Conservation (phyloP, 2,888 invertebrate species). For the Hydroisotoma schaefferi region DNA sequence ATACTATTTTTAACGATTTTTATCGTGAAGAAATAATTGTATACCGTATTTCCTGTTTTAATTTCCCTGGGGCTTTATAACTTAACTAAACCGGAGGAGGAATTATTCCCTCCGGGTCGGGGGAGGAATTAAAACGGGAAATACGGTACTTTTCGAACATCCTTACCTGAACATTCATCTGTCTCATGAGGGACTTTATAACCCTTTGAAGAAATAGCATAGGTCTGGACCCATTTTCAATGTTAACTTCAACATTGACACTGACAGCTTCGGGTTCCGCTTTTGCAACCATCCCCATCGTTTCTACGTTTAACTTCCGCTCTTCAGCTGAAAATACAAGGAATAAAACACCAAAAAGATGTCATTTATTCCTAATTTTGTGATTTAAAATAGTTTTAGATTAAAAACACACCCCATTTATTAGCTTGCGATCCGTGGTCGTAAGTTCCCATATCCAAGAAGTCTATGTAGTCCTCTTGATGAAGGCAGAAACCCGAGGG, state of each 20-base stretch:
- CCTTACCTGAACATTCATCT: conserved; percentile 45
- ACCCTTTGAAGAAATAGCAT: conserved; percentile 41
- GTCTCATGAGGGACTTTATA: conserved; percentile 40
- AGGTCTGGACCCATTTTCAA: conserved; percentile 11
- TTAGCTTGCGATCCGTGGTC: conserved; percentile 39
- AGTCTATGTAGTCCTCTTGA: conserved; percentile 36
- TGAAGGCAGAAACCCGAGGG: no score
- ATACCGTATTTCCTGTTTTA: no score
- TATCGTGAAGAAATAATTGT: no score
- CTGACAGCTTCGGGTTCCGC: not conserved
- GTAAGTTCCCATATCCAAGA: conserved; percentile 46
- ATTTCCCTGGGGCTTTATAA: no score
- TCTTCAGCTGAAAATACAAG: not conserved
- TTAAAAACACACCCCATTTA: conserved; percentile 1
- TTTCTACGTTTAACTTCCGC: not conserved
- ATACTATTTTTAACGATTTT: no score
- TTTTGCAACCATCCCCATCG: not conserved
- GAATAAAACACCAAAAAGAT: no score
- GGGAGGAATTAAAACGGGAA: no score
- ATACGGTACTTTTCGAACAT: no score
- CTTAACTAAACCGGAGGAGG: no score
- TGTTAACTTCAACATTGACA: conserved; percentile 1
- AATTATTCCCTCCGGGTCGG: no score
- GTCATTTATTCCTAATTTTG: no score
- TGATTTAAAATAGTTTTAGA: no score